Evolutionary conservation across 2,888 invertebrate genomes (phyloP), one percentile per base, ranked within the genome.

Genomic region (Eupithecia subfuscata): DNA sequence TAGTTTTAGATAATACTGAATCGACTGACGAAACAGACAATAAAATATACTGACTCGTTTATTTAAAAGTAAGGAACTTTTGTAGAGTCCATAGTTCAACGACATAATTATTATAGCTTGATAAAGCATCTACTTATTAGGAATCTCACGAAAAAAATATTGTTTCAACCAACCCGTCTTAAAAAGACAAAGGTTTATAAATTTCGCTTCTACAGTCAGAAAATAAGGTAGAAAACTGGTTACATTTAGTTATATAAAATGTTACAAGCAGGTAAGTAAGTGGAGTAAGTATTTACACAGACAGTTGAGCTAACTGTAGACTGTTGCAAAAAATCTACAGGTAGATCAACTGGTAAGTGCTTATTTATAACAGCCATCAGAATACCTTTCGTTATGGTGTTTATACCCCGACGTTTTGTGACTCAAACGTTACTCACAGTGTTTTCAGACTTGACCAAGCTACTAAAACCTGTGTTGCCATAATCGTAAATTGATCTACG

Each of bases 351-450:
- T 22, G 6, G 30, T 30, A 30, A 30, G 30, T 30, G 30, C 34
- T 34, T 7, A 34, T 34, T 34, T 7, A 34, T 34, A 40, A 40
- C 40, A 9, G n/a, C 52, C 48, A 52, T 52, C n/a, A 22, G n/a
- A 22, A 56, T 8, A 81, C 78, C 76, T 77, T 80, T 77, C 81
- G 79, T 77, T 78, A 79, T 75, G 78, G 79, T 72, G 73, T 80
- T 72, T 65, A 71, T 63, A 70, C 70, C 45, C 43, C 48, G 71
- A 56, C 69, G 67, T 69, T 45, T 48, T 65, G 68, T 83, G 80
- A 83, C 77, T 83, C 80, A 80, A 78, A 73, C 73, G 74, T 84
- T 81, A 83, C 76, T 83, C 80, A 80, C 70, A 30, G 45, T 70
- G 71, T 77, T 69, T 75, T 69, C 22, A 72, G 52, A 30, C 67